phyloP scores from a whole-genome alignment of 2,797 vertebrate species.

The Neosilurus mollespiculum region DNA sequence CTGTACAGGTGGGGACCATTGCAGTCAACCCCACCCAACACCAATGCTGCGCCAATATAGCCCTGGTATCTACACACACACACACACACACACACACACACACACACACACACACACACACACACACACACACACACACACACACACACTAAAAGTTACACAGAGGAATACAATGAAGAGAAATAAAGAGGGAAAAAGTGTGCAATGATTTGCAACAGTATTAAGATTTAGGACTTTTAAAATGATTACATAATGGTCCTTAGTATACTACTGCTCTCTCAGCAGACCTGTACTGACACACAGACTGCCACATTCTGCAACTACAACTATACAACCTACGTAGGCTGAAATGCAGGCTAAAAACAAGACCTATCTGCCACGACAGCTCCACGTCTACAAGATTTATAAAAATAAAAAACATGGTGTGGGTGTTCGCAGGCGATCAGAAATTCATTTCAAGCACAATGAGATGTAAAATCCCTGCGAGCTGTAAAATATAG shows the following conservation, averaged over 20 bases:
- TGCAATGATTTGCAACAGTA: background rate
- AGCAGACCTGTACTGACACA: too few species aligned
- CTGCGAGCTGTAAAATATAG: too few species aligned
- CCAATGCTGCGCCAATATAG: slow-evolving; percentile 92
- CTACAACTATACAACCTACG: too few species aligned
- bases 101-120: background rate
- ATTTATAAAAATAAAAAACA: too few species aligned
- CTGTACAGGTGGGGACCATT: slow-evolving; percentile 93
- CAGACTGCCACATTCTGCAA: too few species aligned
- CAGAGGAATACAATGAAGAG: background rate
- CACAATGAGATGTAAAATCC: too few species aligned
- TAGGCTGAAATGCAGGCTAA: too few species aligned
- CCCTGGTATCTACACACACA: slow-evolving; percentile 87
- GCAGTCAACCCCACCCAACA: slow-evolving; percentile 90
- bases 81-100: background rate
- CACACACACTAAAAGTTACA: background rate
- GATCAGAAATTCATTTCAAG: too few species aligned
- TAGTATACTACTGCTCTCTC: background rate
- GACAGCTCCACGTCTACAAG: too few species aligned
- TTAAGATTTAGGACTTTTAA: background rate
- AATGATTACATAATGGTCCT: background rate
- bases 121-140: background rate
- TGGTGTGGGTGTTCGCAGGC: too few species aligned
- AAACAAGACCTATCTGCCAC: too few species aligned
- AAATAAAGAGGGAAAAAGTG: background rate